Percentiles rank a stretch among this genome's conserved stretches.
phyloP scores from a whole-genome alignment of 2,888 invertebrate genomes.

The Thymelicus acteon region DNA sequence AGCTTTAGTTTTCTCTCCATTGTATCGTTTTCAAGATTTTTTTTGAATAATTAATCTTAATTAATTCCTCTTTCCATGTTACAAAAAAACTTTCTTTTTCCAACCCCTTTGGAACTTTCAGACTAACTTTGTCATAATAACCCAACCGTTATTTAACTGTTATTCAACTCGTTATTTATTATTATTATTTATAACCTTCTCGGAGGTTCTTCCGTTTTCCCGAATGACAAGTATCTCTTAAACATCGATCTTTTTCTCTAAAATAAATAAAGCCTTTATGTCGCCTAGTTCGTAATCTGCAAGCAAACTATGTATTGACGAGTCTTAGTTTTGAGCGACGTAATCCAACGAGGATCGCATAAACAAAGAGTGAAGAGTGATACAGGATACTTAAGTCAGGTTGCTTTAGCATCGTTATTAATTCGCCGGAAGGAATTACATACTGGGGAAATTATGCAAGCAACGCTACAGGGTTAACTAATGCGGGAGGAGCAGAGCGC shows the following conservation, averaged over 20 bases:
- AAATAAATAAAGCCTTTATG: not conserved
- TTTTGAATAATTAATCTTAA: no score
- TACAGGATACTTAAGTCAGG: constrained; percentile 7
- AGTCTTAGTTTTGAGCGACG: no score
- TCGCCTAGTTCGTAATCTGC: not conserved
- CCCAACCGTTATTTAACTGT: no score
- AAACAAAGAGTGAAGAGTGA: not conserved
- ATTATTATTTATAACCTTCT: not conserved
- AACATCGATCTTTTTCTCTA: not conserved
- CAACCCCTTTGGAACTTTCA: no score
- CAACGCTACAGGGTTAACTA: constrained; percentile 12
- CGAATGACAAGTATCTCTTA: not conserved
- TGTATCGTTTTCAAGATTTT: no score
- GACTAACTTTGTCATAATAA: no score
- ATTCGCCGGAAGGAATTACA: constrained; percentile 32
- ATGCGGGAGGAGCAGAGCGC: constrained; percentile 20
- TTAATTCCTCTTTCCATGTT: no score
- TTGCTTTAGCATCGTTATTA: constrained; percentile 17
- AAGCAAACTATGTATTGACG: not conserved
- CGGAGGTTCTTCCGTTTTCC: not conserved
- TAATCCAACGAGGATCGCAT: not conserved
- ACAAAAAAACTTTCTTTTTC: no score
- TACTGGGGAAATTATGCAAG: constrained; percentile 27
- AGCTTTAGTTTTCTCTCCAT: no score
- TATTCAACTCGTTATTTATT: no score